Evolutionary conservation across 2,113 vertebrate species (phyloP).

Genomic region (human): DNA sequence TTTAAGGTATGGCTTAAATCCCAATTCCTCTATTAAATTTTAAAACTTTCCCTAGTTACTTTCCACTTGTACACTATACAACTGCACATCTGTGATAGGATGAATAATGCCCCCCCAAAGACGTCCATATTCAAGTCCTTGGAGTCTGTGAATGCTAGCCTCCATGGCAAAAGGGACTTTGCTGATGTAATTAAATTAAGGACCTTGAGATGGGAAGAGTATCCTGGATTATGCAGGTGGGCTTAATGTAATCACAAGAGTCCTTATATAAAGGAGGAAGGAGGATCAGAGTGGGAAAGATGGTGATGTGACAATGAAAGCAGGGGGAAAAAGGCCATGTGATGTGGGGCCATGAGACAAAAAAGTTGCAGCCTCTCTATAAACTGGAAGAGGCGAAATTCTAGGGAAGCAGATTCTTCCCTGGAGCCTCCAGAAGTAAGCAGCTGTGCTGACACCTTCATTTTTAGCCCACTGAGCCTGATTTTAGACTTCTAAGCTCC

Average conservation of each 20-base stretch:
- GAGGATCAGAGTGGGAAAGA: neutral
- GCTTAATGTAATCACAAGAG: neutral
- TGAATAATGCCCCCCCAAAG: neutral
- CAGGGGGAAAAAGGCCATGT: neutral
- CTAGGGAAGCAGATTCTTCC: neutral
- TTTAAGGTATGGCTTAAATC: neutral
- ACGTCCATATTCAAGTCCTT: neutral
- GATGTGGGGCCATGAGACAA: neutral
- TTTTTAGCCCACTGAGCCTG: neutral
- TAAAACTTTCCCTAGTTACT: neutral
- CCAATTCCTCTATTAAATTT: neutral
- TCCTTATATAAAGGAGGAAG: neutral
- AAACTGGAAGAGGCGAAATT: neutral
- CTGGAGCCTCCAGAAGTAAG: neutral
- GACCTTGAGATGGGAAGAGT: neutral
- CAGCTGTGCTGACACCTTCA: neutral
- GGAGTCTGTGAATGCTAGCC: neutral
- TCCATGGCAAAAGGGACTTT: neutral
- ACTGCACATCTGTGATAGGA: neutral
- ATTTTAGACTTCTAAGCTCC: neutral
- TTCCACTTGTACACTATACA: neutral
- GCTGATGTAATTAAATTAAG: conserved; percentile 8
- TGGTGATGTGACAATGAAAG: neutral
- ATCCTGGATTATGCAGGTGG: neutral
- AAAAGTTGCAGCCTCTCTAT: neutral